Evolutionary conservation across 2,888 invertebrate species (phyloP).

Genomic region (Girardia tigrina): DNA sequence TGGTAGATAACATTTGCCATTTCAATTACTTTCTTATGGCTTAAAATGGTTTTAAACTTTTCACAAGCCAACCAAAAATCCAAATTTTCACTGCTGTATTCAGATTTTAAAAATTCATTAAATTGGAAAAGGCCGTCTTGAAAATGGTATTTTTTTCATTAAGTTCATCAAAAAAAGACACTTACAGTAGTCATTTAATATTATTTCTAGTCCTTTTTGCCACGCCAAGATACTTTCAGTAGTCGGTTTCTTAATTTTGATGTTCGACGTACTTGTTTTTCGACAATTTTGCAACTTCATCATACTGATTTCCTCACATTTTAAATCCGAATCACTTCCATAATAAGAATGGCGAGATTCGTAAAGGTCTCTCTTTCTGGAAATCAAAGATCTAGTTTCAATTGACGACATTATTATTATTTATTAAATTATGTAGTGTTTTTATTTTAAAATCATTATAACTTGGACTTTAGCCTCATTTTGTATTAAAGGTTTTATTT

Average conservation of each 20-base stretch:
- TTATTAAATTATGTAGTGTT: too few relatives aligned
- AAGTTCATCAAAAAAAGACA: not conserved
- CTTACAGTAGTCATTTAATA: not conserved
- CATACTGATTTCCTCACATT: not conserved
- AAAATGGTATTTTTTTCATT: not conserved
- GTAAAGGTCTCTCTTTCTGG: not conserved
- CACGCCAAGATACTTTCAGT: not conserved
- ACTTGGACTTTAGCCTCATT: too few relatives aligned
- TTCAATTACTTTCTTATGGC: not conserved
- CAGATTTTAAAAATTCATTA: not conserved
- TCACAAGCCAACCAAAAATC: slow-evolving; percentile 14
- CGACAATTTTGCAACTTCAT: not conserved
- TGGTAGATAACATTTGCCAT: not conserved
- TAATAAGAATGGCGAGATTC: not conserved
- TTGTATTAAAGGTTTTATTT: too few relatives aligned
- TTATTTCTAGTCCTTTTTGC: not conserved
- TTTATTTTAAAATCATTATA: too few relatives aligned
- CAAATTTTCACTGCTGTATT: not conserved
- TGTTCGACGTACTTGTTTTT: not conserved
- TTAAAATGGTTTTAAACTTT: not conserved
- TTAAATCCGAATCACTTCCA: not conserved
- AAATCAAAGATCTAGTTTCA: not conserved
- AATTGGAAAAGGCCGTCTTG: not conserved
- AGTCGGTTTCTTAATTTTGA: slow-evolving; percentile 1
- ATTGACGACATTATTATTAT: not conserved